These are phyloP conservation scores for Excalfactoria chinensis DNA, from an alignment of 2,113 vertebrate genomes.

Conservation along the genomic window DNA sequence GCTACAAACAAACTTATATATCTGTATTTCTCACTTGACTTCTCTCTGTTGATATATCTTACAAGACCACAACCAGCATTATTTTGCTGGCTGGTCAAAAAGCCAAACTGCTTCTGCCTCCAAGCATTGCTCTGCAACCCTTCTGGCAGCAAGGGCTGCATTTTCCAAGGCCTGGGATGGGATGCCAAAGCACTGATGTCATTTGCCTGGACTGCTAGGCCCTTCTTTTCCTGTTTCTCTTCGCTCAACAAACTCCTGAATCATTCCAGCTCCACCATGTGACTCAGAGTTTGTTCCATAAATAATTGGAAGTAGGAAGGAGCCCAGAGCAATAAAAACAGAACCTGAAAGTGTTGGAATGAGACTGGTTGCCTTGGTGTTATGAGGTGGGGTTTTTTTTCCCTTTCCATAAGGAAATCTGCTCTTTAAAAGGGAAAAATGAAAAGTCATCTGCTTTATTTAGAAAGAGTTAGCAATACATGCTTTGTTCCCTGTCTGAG, in stretches of 20 bases:
- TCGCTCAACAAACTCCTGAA: conserved; percentile 19
- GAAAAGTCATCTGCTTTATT: conserved; percentile 36
- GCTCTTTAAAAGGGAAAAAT: conserved; percentile 9
- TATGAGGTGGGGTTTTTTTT: neutral
- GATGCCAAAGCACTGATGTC: conserved; percentile 59
- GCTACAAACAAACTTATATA: neutral
- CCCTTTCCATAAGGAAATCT: conserved; percentile 13
- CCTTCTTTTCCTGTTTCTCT: conserved; percentile 61
- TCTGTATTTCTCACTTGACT: accelerated
- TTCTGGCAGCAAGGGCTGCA: neutral
- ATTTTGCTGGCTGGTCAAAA: neutral
- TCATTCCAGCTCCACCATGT: conserved; percentile 40
- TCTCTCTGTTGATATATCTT: neutral
- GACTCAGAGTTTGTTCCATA: conserved; percentile 50
- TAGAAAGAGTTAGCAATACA: conserved; percentile 20
- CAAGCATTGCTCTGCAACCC: neutral
- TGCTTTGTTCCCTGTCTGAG: neutral
- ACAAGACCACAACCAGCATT: neutral
- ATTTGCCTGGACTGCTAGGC: conserved; percentile 28
- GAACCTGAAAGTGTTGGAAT: conserved; percentile 40
- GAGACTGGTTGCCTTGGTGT: neutral
- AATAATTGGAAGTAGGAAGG: conserved; percentile 57
- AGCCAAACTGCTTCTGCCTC: neutral
- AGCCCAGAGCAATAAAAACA: conserved; percentile 31
- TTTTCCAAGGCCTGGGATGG: neutral